Evolutionary conservation across 64 coral and sea anemone species (phyloP), one percentile per base, ranked within the genome.

Genomic region (Trachythela sp.): DNA sequence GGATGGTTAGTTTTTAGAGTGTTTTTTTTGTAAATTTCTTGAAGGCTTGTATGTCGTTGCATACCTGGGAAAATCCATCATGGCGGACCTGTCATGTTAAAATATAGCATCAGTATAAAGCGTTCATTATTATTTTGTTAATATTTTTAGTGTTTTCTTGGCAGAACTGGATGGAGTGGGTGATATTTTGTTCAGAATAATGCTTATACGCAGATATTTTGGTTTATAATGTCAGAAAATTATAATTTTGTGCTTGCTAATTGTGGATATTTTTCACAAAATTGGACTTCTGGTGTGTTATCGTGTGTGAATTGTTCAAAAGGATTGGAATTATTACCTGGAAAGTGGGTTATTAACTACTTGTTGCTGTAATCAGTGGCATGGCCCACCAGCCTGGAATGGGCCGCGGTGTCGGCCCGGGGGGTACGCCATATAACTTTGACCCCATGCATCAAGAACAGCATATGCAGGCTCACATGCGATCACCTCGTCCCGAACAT

Each of bases 71-170:
- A 80, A 80, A n/a, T 64, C 75, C 75, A 80, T 80, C 75, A 80
- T 80, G 75, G 75, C 75, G 75, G 75, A 80, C 37, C 75, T 80
- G 75, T 80, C 75, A 80, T 80, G 20, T 39, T 30, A 80, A 80
- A 34, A 35, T 36, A 80, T 36, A 1, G 2, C 37, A 37, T 80
- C 37, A 37, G 15, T 80, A 37, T 36, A 20, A 80, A 13, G 17
- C 30, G 15, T 36, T 80, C 37, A 80, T 37, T 15, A 18, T 30
- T 37, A 35, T 80, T 80, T 80, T 80, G 2, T 39, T 80, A 80
- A 34, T 36, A 8, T 80, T 39, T 35, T 39, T 80, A 37, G 33
- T 80, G 14, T 15, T 10, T 35, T 9, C 4, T 4, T 80, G 26
- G 7, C 9, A 37, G 13, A 15, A 36, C 37, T 30, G 20, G 31